Evolutionary conservation across 2,888 invertebrate genomes (phyloP).

Genomic region (Temnothorax unifasciatus): DNA sequence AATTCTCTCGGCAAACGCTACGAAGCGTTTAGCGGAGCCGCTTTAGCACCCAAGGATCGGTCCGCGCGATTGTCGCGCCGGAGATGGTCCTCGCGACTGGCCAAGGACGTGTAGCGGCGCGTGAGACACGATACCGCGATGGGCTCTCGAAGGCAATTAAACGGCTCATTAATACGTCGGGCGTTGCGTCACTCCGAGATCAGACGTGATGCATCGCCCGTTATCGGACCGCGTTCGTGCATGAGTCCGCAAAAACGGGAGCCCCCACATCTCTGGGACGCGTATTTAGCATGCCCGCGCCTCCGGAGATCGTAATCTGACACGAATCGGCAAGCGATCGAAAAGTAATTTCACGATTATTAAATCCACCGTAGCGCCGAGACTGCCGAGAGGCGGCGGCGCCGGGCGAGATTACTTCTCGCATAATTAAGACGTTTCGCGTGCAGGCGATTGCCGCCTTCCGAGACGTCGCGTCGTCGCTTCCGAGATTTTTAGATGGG

Average conservation of each 20-base stretch:
- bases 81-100: slow-evolving; percentile 57
- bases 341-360: slow-evolving; percentile 47
- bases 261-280: not conserved
- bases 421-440: slow-evolving; percentile 35
- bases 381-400: not conserved
- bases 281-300: slow-evolving; percentile 22
- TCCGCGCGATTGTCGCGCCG: slow-evolving; percentile 56
- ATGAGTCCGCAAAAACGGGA: slow-evolving; percentile 20
- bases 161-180: slow-evolving; percentile 60
- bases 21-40: slow-evolving; percentile 64
- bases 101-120: not conserved
- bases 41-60: slow-evolving; percentile 54
- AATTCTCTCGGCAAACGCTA: slow-evolving; percentile 79
- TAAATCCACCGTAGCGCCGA: slow-evolving; percentile 26
- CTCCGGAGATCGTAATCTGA: slow-evolving; percentile 28
- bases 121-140: slow-evolving; percentile 22
- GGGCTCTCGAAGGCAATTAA: slow-evolving; percentile 65
- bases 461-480: not conserved
- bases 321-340: slow-evolving; percentile 21
- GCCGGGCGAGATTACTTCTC: slow-evolving; percentile 11
- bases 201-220: slow-evolving; percentile 50
- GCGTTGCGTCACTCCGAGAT: slow-evolving; percentile 37
- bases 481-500: slow-evolving; percentile 12
- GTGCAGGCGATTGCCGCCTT: not conserved
- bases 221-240: slow-evolving; percentile 53